Evolutionary conservation across 2,797 vertebrate genomes (phyloP), one percentile per base, ranked within the genome.

Genomic region (Tolypeutes matacus): DNA sequence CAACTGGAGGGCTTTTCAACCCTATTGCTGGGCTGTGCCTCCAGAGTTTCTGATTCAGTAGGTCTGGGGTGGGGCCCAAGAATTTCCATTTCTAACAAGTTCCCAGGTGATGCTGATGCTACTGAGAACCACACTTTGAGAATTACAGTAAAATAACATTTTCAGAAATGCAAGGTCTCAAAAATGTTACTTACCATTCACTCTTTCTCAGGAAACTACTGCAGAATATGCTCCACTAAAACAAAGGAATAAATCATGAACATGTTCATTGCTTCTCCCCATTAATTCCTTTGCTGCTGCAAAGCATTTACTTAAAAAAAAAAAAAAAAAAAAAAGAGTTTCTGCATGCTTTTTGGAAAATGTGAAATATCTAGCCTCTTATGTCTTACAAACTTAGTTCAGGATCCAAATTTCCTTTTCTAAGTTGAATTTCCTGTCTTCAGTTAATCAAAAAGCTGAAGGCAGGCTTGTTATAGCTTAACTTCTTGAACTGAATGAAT

Each of bases 181-280:
- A 23, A 85, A 70, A 6, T 51, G 78, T 83, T 83, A 70, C 49
- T 73, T 78, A 31, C 23, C 23, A 34, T 58, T 58, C 6, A 49
- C 25, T 42, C 34, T 39, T 78, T 92, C 77, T 93, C 51, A 77
- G 82, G 39, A 86, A 86, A 12, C 49, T 76, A 86, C 60, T 92
- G 29, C 23, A 65, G 27, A 46, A 67, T 42, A 34, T 36, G 18
- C 70, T 51, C 21, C 39, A 64, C 86, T 76, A 75, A 83, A 93
- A 80, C 34, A 93, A 70, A 95, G 23, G 56, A 34, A n/a, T 62
- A 67, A 90, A 34, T 49, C 31, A 90, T 67, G 65, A 49, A 67
- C 62, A 53, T 9, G 51, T 46, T 46, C 46, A 46, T 46, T 46
- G 5, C 69, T 72, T 23, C 12, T 72, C n/a, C 69, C 69, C 69